Evolutionary conservation across 2,797 vertebrate genomes (phyloP).

Genomic region (Bradypodion pumilum): DNA sequence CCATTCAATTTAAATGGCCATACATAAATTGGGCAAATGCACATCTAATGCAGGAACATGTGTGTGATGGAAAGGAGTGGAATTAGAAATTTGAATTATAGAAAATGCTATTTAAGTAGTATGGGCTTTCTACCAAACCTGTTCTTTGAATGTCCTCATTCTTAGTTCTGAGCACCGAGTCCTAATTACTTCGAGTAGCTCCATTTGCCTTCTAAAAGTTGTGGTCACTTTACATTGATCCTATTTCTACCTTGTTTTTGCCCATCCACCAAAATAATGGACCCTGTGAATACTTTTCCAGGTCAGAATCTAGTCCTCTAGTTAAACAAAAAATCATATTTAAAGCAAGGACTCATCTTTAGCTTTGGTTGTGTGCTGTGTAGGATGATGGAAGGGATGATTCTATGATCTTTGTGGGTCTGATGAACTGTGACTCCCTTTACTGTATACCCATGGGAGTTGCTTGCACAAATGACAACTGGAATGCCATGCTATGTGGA

Average conservation of each 20-base stretch:
- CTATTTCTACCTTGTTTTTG: neutral
- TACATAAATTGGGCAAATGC: too few relatives aligned
- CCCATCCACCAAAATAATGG: neutral
- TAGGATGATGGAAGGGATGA: neutral
- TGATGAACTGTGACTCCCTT: neutral
- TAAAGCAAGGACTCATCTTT: neutral
- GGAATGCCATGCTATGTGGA: neutral
- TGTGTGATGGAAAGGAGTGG: neutral
- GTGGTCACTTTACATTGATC: neutral
- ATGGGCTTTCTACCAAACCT: neutral
- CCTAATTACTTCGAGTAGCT: neutral
- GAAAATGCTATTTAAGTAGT: neutral
- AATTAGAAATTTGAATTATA: neutral
- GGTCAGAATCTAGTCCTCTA: neutral
- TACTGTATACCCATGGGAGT: neutral
- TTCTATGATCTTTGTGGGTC: neutral
- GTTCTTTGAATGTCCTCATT: neutral
- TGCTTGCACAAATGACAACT: too few relatives aligned
- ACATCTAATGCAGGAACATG: neutral
- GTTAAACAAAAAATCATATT: neutral
- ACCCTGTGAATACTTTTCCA: neutral
- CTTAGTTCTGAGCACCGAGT: neutral
- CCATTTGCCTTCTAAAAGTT: neutral
- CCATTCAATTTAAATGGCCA: too few relatives aligned
- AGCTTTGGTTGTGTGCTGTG: neutral